Evolutionary conservation across 2,113 vertebrate species (phyloP).

Genomic region (Labeo rohita): DNA sequence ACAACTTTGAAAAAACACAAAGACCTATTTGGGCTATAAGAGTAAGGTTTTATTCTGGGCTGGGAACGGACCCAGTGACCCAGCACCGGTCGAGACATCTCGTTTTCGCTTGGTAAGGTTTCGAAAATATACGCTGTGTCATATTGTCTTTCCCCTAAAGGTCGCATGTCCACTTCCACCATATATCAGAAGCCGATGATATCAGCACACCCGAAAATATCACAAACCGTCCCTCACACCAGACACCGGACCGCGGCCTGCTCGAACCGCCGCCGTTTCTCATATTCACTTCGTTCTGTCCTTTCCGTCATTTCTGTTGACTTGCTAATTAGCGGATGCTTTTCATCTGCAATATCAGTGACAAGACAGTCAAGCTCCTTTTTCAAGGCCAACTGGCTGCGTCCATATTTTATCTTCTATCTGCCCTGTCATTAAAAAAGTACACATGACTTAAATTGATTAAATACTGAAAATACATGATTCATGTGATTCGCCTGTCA

Average conservation of each 20-base stretch:
- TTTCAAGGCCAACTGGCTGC: neutral
- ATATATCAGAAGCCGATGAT: neutral
- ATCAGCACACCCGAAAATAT: slow-evolving; percentile 21
- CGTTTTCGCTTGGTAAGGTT: neutral
- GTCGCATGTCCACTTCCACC: neutral
- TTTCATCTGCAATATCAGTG: neutral
- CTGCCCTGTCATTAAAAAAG: neutral
- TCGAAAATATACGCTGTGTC: slow-evolving; percentile 22
- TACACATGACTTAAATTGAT: neutral
- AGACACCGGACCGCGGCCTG: slow-evolving; percentile 25
- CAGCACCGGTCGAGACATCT: slow-evolving; percentile 8
- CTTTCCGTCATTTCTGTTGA: slow-evolving; percentile 6
- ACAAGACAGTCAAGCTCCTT: neutral
- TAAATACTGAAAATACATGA: neutral
- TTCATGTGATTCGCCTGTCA: neutral
- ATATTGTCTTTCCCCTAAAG: slow-evolving; percentile 31
- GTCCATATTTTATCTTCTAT: neutral
- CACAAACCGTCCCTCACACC: neutral
- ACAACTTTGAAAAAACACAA: slow-evolving; percentile 15
- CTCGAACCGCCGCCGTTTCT: slow-evolving; percentile 5
- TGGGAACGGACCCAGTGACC: slow-evolving; percentile 31
- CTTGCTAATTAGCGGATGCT: neutral
- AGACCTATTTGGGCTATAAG: neutral
- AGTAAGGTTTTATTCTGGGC: slow-evolving; percentile 13
- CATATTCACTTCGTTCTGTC: neutral